Conservation (phyloP, 1,140 invertebrate genomes). For the Sycophila sp. region DNA sequence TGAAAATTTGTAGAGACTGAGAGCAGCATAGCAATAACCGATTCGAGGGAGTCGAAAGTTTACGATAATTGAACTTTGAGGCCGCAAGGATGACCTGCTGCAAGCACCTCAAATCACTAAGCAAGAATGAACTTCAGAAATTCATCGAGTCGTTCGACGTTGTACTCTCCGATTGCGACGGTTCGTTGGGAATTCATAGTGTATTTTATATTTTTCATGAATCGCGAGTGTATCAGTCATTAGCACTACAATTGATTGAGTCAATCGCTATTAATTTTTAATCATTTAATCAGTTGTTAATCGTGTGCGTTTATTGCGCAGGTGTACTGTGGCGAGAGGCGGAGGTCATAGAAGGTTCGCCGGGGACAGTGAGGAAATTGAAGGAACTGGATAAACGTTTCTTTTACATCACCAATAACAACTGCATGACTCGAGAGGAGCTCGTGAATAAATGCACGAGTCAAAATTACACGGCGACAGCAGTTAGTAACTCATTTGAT, state of each 20-base stretch:
- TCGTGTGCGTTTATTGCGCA: too few relatives aligned
- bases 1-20: too few relatives aligned
- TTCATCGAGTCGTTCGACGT: slow-evolving; percentile 82
- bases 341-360: slow-evolving; percentile 74
- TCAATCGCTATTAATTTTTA: too few relatives aligned
- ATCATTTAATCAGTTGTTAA: too few relatives aligned
- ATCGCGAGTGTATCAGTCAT: too few relatives aligned
- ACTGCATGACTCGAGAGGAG: slow-evolving; percentile 84
- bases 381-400: slow-evolving; percentile 81
- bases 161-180: slow-evolving; percentile 86
- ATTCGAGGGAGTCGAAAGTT: not conserved
- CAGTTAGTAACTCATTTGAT: too few relatives aligned
- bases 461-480: slow-evolving; percentile 77
- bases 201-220: too few relatives aligned
- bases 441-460: slow-evolving; percentile 80
- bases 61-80: not conserved
- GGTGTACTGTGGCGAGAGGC: slow-evolving; percentile 88
- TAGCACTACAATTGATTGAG: too few relatives aligned
- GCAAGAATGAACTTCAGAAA: slow-evolving; percentile 66
- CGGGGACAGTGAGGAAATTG: slow-evolving; percentile 78
- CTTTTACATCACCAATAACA: slow-evolving; percentile 95
- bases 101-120: slow-evolving; percentile 51
- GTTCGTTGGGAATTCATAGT: too few relatives aligned
- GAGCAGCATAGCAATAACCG: too few relatives aligned
- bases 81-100: not conserved